Conservation (phyloP, 2,888 invertebrate species). For the Sminthurides aquaticus region DNA sequence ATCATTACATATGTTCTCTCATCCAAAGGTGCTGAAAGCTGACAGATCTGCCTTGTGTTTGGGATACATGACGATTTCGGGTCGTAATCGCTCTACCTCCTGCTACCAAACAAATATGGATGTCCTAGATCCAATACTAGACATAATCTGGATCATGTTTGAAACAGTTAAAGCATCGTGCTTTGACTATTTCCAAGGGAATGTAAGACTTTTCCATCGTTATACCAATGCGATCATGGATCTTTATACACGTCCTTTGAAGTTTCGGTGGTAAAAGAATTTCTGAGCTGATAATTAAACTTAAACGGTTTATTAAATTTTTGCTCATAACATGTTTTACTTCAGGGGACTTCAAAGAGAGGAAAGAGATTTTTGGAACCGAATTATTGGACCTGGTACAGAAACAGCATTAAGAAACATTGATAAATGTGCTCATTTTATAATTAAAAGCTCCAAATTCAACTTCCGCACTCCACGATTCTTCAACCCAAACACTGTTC, state of each 20-base stretch:
- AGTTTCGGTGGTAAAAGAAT: conserved; percentile 12
- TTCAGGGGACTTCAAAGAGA: conserved; percentile 11
- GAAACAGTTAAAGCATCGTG: conserved; percentile 17
- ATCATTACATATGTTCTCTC: no score
- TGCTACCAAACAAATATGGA: conserved; percentile 15
- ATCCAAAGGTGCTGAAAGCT: background rate
- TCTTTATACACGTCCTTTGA: conserved; percentile 6
- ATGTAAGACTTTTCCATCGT: conserved; percentile 15
- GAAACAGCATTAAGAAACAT: conserved; percentile 4
- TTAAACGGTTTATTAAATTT: no score
- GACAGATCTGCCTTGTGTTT: conserved; percentile 5
- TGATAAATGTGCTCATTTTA: conserved; percentile 20
- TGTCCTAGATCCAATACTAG: conserved; percentile 14
- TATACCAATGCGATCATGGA: conserved; percentile 14
- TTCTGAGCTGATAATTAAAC: background rate
- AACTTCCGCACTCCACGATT: conserved; percentile 15
- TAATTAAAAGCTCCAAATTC: background rate
- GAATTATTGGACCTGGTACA: conserved; percentile 10
- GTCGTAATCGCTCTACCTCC: conserved; percentile 5
- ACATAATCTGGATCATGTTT: conserved; percentile 18
- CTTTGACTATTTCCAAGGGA: conserved; percentile 14
- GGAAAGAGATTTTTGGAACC: conserved; percentile 11
- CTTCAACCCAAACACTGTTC: conserved; percentile 8
- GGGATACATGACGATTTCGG: background rate
- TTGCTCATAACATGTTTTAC: no score